Evolutionary conservation across 2,797 vertebrate species (phyloP), one percentile per base, ranked within the genome.

Genomic region (Pteropus rufus): DNA sequence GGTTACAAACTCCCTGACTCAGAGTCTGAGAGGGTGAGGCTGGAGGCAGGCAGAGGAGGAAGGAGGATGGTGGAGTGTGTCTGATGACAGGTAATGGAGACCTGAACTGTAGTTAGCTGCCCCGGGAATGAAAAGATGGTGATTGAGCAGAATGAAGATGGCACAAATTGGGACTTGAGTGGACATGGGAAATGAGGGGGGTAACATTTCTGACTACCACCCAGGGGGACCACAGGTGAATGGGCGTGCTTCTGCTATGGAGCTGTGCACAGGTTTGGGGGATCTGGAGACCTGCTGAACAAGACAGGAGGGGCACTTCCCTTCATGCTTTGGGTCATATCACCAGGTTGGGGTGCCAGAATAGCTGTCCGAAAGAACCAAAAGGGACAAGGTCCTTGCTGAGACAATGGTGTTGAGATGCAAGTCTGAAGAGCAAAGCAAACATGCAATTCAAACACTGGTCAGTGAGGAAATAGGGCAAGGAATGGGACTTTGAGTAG

Each of bases 11-110:
- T 41, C 70, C 31, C 36, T 49, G 65, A 31, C 64, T 72, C 54
- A 56, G 41, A 31, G 19, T 15, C 49, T 12, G 62, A 82, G 29
- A 46, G n/a, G 41, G 21, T 31, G 5, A 67, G 36, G 26, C 11
- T 64, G 19, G 44, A 41, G 7, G 6, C 23, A 64, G n/a, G 26
- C 23, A 79, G 12, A 19, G 0, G 0, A 75, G n/a, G 41, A 36
- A 58, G 39, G 2, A 56, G 23, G 14, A 14, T 3, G 49, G 34
- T 1, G 0, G 77, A n/a, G 11, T 24, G 3, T 1, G 12, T 64
- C 31, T 80, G 41, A 26, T 0, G 10, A 46, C 41, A 39, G 21
- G 11, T 18, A 31, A 19, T 1, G 2, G 69, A 72, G 52, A 29
- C 44, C 72, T 44, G 79, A 58, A 24, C 24, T 54, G 19, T 0